Evolutionary conservation across 1,140 invertebrate genomes (phyloP).

Genomic region (Pachypeltis micranthus): DNA sequence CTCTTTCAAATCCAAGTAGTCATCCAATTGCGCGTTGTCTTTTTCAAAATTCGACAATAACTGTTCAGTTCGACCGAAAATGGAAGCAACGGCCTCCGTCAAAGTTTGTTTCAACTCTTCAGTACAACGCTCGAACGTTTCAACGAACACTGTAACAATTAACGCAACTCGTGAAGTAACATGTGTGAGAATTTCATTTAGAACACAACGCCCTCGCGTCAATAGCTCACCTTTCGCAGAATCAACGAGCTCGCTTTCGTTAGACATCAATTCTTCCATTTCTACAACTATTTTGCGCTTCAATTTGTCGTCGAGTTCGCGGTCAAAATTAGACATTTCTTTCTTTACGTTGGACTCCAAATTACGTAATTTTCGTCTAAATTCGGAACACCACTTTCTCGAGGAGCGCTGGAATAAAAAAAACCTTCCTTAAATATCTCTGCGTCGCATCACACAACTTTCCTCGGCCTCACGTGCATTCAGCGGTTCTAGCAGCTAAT

Average conservation of each 20-base stretch:
- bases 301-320: background rate
- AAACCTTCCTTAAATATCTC: too few relatives aligned
- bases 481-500: too few relatives aligned
- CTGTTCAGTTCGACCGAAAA: background rate
- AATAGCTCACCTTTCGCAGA: background rate
- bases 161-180: too few relatives aligned
- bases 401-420: background rate
- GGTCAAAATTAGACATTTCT: background rate
- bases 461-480: too few relatives aligned
- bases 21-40: background rate
- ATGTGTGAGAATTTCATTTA: too few relatives aligned
- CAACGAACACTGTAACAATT: background rate
- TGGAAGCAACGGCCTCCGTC: background rate
- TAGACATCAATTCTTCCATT: background rate
- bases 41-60: background rate
- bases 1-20: background rate
- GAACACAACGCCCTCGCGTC: too few relatives aligned
- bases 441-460: too few relatives aligned
- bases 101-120: background rate
- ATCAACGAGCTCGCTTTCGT: background rate
- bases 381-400: background rate
- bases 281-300: background rate
- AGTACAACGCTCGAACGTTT: background rate
- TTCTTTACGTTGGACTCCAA: background rate
- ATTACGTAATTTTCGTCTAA: background rate